Evolutionary conservation across 2,113 vertebrate species (phyloP).

Genomic region (Eretmodus cyanostictus): DNA sequence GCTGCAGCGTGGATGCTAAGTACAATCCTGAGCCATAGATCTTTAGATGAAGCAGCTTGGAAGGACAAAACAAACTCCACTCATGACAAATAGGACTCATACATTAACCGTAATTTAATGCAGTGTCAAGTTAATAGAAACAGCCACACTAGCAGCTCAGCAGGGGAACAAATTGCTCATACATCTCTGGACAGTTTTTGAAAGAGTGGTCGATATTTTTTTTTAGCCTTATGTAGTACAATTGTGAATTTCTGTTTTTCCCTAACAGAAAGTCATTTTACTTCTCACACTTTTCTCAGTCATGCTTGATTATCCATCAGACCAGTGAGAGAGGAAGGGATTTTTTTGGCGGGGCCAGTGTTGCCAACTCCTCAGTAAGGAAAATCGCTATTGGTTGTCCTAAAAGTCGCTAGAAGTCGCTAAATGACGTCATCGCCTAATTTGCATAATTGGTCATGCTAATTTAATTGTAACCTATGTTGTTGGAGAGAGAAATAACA

Average conservation of each 20-base stretch:
- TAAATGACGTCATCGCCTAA: too few species aligned
- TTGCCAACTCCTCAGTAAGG: too few species aligned
- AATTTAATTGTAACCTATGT: too few species aligned
- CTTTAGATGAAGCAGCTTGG: background rate
- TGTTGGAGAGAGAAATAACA: too few species aligned
- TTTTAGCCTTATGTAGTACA: background rate
- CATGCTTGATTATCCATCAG: background rate
- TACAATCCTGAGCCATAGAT: slow-evolving; percentile 2
- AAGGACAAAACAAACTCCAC: background rate
- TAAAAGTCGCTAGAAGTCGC: too few species aligned
- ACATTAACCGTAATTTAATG: slow-evolving; percentile 34
- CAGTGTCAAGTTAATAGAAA: slow-evolving; percentile 17
- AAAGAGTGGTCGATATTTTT: background rate
- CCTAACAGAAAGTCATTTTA: background rate
- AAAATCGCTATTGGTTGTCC: too few species aligned
- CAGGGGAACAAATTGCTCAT: slow-evolving; percentile 6
- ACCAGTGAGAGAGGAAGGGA: background rate
- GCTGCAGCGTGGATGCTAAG: background rate
- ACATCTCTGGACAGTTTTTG: slow-evolving; percentile 6
- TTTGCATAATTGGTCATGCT: too few species aligned
- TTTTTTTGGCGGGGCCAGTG: background rate
- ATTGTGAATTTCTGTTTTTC: background rate
- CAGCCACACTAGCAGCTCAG: background rate
- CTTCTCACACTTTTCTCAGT: background rate
- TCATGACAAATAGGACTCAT: slow-evolving; percentile 25